Base-by-base conservation (phyloP, 2,888 invertebrate species). In the Diachrysia chrysitis region DNA sequence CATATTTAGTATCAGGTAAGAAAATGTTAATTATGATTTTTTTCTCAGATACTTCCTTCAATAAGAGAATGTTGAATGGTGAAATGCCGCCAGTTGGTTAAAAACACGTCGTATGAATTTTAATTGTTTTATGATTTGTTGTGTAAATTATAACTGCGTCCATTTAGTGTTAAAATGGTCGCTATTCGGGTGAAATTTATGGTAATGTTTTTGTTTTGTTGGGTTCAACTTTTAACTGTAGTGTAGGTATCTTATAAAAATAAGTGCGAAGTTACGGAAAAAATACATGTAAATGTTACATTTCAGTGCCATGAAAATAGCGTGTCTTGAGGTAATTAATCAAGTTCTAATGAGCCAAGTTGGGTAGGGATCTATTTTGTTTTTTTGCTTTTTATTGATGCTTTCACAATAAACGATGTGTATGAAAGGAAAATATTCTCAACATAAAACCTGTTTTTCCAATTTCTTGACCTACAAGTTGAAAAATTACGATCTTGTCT, bases 1-100 rank as follows among this genome's bases (percentile, higher is more conserved):
- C 57, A 74, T 73, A 65, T 82, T 78, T 67, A 73, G 58, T 71
- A 74, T 79, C 81, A 85, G 86, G 88, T 88, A 76, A 74, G 61
- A 59, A 66, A 69, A 61, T 76, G 57, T 74, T 70, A 73, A 73
- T 76, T 73, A 42, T 74, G 73, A 76, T 79, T 25, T 37, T 42
- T 37, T 83, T 73, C 21, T 48, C 16, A 42, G 42, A 58, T 53
- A 68, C 75, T 73, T 71, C 16, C 48, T 66, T 53, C 23, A 58
- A 58, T 35, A 46, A 9, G 46, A 51, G 56, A 54, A 69, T 54
- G 66, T 51, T 65, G 57, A 71, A 60, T 64, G 56, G 19, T 37
- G 48, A 59, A 69, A 60, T 66, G 60, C 61, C n/a, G 7, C 58
- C 53, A 64, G 42, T 67, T 67, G 46, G 66, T 54, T 58, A 56